Evolutionary conservation across 2,797 vertebrate genomes (phyloP).

Genomic region (Notolepis coatsorum): DNA sequence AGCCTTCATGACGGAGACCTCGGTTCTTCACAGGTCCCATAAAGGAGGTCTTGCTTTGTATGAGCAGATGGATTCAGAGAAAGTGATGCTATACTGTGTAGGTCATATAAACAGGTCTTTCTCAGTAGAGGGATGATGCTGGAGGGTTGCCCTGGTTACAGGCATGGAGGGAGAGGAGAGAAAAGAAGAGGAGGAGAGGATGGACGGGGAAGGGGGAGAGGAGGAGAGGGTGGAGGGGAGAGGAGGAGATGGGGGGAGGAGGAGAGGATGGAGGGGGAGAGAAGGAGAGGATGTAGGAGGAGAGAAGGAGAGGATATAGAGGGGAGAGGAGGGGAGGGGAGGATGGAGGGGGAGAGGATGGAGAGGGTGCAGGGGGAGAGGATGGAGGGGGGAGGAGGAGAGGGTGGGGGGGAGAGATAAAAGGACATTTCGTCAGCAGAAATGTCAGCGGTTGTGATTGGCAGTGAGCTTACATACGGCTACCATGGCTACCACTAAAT

Average conservation of each 20-base stretch:
- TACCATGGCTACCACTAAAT: too few species aligned
- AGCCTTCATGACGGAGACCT: too few species aligned
- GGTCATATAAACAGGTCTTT: too few species aligned
- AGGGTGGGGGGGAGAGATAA: conserved; percentile 34
- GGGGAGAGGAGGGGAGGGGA: neutral
- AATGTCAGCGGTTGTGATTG: too few species aligned
- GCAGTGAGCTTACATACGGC: too few species aligned
- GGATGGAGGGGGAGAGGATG: conserved; percentile 9
- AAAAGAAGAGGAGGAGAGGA: neutral
- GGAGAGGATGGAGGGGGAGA: conserved; percentile 6
- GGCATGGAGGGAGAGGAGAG: neutral
- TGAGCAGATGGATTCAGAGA: too few species aligned
- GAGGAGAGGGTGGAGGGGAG: conserved; percentile 36
- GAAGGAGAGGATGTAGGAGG: neutral
- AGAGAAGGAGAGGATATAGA: neutral
- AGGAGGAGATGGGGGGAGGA: conserved; percentile 33
- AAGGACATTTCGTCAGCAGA: too few species aligned
- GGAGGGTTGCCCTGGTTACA: too few species aligned
- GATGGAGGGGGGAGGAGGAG: conserved; percentile 33
- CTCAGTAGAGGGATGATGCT: too few species aligned
- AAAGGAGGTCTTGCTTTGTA: too few species aligned
- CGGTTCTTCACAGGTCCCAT: too few species aligned
- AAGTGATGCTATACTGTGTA: too few species aligned
- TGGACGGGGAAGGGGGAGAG: conserved; percentile 23
- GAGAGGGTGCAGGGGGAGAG: conserved; percentile 34